These are phyloP conservation scores for Oreotragus oreotragus DNA, from an alignment of 2,113 vertebrate species.

Conservation along the genomic window DNA sequence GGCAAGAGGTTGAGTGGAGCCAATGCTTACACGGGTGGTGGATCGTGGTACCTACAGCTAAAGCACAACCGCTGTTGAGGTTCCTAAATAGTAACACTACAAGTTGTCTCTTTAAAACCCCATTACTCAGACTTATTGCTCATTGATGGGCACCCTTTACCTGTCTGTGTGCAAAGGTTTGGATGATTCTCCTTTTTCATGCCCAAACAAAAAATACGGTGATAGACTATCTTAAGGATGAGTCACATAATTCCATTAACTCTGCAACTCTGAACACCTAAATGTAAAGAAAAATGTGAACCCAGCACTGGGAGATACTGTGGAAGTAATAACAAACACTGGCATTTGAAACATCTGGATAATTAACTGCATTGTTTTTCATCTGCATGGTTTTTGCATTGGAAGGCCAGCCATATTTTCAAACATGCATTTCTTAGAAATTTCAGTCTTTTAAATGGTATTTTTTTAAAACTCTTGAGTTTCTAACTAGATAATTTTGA, in stretches of 20 bases:
- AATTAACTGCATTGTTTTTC: not conserved
- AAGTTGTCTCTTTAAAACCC: conserved; percentile 51
- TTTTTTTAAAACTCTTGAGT: not conserved
- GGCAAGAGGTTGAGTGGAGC: not conserved
- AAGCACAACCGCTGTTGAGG: conserved; percentile 16
- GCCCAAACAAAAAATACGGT: not conserved
- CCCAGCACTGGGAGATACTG: not conserved
- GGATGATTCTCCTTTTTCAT: conserved; percentile 21
- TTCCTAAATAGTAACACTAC: conserved; percentile 3
- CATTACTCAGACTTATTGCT: conserved; percentile 38
- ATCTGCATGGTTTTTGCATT: not conserved
- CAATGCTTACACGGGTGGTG: conserved; percentile 29
- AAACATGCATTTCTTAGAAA: not conserved
- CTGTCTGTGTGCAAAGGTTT: not conserved
- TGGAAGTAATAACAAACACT: not conserved
- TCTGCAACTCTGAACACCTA: not conserved
- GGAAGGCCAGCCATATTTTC: not conserved
- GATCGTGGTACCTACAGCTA: conserved; percentile 44
- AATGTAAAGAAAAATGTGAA: not conserved
- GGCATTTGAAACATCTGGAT: not conserved
- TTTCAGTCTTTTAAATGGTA: not conserved
- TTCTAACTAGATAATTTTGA: not conserved
- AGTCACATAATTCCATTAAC: not conserved
- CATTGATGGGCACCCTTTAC: not conserved
- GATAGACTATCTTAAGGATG: not conserved